Conservation (phyloP, 53 echinoderm and acorn worm genomes). For the Henricia sp. region DNA sequence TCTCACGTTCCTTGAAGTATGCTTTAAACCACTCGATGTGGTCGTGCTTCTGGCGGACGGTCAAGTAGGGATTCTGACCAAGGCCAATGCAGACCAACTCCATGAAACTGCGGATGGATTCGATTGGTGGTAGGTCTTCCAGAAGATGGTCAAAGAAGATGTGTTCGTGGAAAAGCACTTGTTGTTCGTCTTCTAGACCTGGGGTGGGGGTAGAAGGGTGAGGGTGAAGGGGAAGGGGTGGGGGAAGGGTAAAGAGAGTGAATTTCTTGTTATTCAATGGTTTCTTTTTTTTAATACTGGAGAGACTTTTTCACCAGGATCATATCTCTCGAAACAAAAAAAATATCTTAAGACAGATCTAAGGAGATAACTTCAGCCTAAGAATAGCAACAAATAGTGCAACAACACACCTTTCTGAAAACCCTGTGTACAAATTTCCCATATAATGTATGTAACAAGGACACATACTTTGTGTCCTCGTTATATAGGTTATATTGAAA, state of each 20-base stretch:
- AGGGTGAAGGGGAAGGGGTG: not conserved
- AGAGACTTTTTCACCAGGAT: too few species aligned
- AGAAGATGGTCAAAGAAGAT: slow-evolving; percentile 88
- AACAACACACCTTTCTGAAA: too few species aligned
- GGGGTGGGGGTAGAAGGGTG: not conserved
- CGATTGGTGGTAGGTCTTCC: slow-evolving; percentile 75
- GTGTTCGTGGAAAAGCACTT: slow-evolving; percentile 89
- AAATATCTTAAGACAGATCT: too few species aligned
- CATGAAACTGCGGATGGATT: slow-evolving; percentile 86
- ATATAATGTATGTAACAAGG: too few species aligned
- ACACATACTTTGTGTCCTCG: too few species aligned
- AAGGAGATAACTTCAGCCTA: too few species aligned
- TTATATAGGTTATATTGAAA: too few species aligned
- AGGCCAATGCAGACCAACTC: slow-evolving; percentile 90
- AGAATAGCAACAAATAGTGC: too few species aligned
- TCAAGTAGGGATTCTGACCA: slow-evolving; percentile 87
- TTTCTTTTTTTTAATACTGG: too few species aligned
- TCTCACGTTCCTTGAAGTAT: slow-evolving; percentile 85
- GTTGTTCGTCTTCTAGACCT: slow-evolving; percentile 93
- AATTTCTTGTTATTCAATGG: not conserved
- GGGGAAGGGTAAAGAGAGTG: not conserved
- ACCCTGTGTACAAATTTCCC: too few species aligned
- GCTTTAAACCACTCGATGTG: slow-evolving; percentile 89
- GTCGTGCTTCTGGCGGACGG: slow-evolving; percentile 90
- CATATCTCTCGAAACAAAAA: too few species aligned